phyloP scores from a whole-genome alignment of 1,140 invertebrate genomes.

The Pomacea maculata region DNA sequence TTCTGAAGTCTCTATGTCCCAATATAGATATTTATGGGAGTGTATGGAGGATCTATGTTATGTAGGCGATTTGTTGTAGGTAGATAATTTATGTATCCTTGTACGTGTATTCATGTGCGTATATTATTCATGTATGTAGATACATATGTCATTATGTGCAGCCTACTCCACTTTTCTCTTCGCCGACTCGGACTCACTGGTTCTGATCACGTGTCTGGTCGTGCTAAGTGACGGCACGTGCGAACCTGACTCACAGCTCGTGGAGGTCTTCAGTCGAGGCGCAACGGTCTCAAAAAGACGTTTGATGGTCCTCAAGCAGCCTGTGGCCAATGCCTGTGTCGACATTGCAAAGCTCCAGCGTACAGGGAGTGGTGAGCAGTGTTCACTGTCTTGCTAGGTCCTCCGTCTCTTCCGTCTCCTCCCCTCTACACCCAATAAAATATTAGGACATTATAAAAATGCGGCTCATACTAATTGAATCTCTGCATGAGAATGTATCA shows the following conservation, averaged over 20 bases:
- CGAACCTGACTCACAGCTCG: neutral
- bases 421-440: no score
- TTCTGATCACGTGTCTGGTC: slow-evolving; percentile 15
- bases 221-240: neutral
- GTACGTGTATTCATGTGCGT: neutral
- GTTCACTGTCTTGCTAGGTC: no score
- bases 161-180: no score
- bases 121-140: no score
- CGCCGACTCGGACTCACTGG: neutral
- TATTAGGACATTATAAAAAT: no score
- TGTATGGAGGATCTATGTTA: no score
- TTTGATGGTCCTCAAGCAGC: neutral
- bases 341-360: neutral
- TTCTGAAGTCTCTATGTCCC: no score
- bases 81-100: neutral
- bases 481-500: no score
- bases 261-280: slow-evolving; percentile 7
- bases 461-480: no score
- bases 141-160: no score
- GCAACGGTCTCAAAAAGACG: neutral
- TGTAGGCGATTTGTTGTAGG: neutral
- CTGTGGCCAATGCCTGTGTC: slow-evolving; percentile 11
- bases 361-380: neutral
- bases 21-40: no score
- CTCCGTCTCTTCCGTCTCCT: no score